These are phyloP conservation scores for Metellina segmentata DNA, from an alignment of 2,888 invertebrate species.

Conservation along the genomic window DNA sequence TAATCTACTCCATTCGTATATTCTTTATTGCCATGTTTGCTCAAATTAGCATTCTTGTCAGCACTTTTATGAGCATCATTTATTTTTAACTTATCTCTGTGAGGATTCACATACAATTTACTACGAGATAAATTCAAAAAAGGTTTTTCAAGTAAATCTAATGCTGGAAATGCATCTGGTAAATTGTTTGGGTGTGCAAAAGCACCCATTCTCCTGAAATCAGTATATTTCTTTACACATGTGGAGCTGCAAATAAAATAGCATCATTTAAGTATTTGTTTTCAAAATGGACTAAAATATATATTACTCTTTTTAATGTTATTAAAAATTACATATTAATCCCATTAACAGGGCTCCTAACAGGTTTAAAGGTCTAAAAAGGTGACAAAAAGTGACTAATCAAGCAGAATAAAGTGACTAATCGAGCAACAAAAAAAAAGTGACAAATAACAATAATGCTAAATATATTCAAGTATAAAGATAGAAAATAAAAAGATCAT, in stretches of 20 bases:
- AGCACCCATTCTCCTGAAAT: constrained; percentile 79
- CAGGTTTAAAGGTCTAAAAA: too few species aligned
- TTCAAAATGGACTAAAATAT: not conserved
- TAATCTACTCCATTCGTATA: constrained; percentile 33
- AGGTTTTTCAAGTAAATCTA: constrained; percentile 79
- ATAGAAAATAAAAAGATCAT: too few species aligned
- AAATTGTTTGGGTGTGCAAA: constrained; percentile 78
- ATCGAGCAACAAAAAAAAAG: too few species aligned
- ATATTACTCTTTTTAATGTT: not conserved
- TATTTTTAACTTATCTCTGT: constrained; percentile 17
- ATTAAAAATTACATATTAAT: too few species aligned
- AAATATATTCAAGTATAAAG: too few species aligned
- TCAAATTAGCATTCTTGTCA: constrained; percentile 64
- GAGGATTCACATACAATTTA: constrained; percentile 20
- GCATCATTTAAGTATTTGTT: not conserved
- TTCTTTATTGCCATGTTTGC: constrained; percentile 16
- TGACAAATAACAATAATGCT: too few species aligned
- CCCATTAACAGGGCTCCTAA: too few species aligned
- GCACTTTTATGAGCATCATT: constrained; percentile 26
- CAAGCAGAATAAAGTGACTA: too few species aligned
- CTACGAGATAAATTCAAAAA: constrained; percentile 79
- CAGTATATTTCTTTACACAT: constrained; percentile 3
- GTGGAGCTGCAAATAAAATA: constrained; percentile 11
- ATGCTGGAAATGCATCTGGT: constrained; percentile 71
- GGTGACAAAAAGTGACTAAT: too few species aligned